phyloP scores from a whole-genome alignment of 1,140 invertebrate genomes.

The Homarus americanus region DNA sequence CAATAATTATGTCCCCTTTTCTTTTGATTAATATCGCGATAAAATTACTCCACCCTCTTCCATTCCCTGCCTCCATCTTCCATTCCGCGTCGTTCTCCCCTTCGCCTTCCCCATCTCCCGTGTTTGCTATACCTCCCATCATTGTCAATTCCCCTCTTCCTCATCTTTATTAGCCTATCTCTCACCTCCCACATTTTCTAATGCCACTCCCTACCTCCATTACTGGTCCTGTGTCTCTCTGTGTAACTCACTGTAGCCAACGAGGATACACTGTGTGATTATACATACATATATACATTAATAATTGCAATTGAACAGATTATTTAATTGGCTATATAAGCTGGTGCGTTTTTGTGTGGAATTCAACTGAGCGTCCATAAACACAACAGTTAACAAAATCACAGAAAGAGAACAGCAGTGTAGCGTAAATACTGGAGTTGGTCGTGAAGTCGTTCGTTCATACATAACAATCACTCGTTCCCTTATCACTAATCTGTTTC shows the following conservation, averaged over 20 bases:
- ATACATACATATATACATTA: no score
- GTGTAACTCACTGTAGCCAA: neutral
- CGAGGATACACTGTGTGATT: no score
- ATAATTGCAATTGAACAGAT: no score
- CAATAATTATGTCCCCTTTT: neutral
- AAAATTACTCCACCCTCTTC: slow-evolving; percentile 24
- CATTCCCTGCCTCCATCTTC: slow-evolving; percentile 19
- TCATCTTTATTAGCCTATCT: slow-evolving; percentile 47
- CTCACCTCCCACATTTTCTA: slow-evolving; percentile 32
- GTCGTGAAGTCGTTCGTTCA: no score
- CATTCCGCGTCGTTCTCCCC: slow-evolving; percentile 5
- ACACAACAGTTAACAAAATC: no score
- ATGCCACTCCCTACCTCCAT: slow-evolving; percentile 10
- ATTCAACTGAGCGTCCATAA: no score
- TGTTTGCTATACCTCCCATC: slow-evolving; percentile 46
- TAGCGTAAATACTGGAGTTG: no score
- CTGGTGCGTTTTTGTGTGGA: no score
- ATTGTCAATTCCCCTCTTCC: slow-evolving; percentile 41
- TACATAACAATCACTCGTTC: no score
- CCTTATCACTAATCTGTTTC: no score
- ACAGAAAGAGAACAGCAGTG: no score
- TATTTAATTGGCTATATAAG: no score
- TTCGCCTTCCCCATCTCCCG: slow-evolving; percentile 18
- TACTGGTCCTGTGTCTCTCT: neutral
- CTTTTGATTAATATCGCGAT: slow-evolving; percentile 40